Percentiles rank a stretch among this genome's conserved stretches.
These are phyloP conservation scores for Mystacides longicornis DNA, from an alignment of 2,888 invertebrate genomes.

Conservation along the genomic window DNA sequence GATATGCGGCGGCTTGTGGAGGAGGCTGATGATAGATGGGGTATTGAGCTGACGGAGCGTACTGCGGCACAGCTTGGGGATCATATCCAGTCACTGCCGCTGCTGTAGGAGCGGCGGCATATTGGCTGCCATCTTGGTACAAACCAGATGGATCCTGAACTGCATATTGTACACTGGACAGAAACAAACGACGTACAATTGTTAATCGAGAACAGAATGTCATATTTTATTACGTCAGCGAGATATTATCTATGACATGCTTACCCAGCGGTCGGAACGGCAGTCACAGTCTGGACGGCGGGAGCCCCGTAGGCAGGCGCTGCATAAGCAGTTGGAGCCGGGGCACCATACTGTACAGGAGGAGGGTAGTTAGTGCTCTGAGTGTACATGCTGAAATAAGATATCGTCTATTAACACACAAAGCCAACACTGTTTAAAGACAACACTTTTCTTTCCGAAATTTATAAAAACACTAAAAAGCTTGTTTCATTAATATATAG, in stretches of 20 bases:
- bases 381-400: conserved; percentile 9
- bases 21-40: conserved; percentile 16
- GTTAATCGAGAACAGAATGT: background rate
- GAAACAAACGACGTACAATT: background rate
- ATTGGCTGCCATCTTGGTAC: conserved; percentile 5
- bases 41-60: conserved; percentile 9
- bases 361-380: conserved; percentile 1
- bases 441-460: background rate
- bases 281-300: conserved; percentile 1
- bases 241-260: background rate
- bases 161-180: conserved; percentile 6
- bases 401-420: background rate
- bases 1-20: conserved; percentile 13
- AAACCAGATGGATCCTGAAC: conserved; percentile 2
- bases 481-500: too few species aligned
- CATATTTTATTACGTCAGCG: background rate
- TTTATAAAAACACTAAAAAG: background rate
- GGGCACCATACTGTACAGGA: conserved; percentile 5
- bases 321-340: conserved; percentile 3
- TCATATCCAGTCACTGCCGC: conserved; percentile 4
- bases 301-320: conserved; percentile 8
- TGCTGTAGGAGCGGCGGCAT: background rate
- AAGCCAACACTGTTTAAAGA: background rate
- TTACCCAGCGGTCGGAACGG: conserved; percentile 6
- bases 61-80: conserved; percentile 3